Conservation (phyloP, 2,888 invertebrate genomes). For the Alviniconcha strummeri region DNA sequence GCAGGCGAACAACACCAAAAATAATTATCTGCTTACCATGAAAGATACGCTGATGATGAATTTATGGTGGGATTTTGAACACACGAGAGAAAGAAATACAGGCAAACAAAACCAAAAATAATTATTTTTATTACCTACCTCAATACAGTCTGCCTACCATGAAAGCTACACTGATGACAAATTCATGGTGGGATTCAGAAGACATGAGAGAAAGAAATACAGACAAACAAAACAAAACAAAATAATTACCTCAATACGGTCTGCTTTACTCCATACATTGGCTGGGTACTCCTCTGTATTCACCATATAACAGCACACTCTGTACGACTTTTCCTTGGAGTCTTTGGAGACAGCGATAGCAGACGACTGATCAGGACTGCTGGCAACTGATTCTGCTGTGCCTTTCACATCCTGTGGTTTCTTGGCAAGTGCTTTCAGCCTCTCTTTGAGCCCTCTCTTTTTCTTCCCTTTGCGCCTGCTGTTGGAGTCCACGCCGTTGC, state of each 20-base stretch:
- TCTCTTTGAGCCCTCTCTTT: conserved; percentile 1
- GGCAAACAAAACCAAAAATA: too few species aligned
- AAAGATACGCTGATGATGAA: too few species aligned
- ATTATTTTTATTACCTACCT: too few species aligned
- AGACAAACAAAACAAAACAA: neutral
- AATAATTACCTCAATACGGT: conserved; percentile 38
- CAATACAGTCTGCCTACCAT: too few species aligned
- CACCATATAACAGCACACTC: conserved; percentile 40
- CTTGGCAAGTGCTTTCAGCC: neutral
- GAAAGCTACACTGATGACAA: too few species aligned
- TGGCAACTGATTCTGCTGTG: neutral
- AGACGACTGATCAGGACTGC: neutral
- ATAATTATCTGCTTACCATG: too few species aligned
- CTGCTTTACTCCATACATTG: conserved; percentile 34
- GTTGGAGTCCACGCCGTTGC: neutral
- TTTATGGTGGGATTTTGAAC: too few species aligned
- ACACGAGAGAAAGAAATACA: too few species aligned
- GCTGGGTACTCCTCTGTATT: conserved; percentile 41
- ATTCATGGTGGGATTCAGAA: too few species aligned
- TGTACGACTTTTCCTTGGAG: too few species aligned
- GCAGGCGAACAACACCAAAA: too few species aligned
- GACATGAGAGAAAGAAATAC: neutral
- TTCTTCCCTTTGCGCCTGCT: conserved; percentile 1
- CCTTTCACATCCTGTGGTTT: neutral
- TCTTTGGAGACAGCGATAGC: neutral